Evolutionary conservation across 1,140 invertebrate genomes (phyloP), one percentile per base, ranked within the genome.

Genomic region (Xylocopa sonorina): DNA sequence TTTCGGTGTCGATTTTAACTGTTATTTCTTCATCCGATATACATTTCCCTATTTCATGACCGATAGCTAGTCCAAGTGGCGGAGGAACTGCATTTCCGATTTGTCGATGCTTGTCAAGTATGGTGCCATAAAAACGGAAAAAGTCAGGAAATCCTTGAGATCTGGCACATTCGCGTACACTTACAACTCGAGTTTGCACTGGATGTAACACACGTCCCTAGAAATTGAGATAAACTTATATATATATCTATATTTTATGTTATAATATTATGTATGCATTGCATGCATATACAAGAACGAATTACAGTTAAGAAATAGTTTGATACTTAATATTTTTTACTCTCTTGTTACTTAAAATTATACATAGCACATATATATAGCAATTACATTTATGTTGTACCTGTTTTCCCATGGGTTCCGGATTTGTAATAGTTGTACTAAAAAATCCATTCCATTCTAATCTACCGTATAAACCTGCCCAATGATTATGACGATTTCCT

Each of bases 361-460:
- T n/a, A n/a, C n/a, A n/a, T n/a, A n/a, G n/a, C n/a, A n/a, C n/a
- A n/a, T n/a, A n/a, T n/a, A n/a, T n/a, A n/a, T n/a, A n/a, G n/a
- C n/a, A n/a, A n/a, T n/a, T n/a, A n/a, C n/a, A n/a, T n/a, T n/a
- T n/a, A n/a, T n/a, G n/a, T n/a, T n/a, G n/a, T 83, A 89, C 97
- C 93, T 98, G 97, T 94, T 98, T 98, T 69, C 97, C 97, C 96
- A 98, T 98, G 12, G 97, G 97, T 89, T 98, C 97, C 53, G 97
- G 97, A 93, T 98, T 97, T n/a, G 97, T 98, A 66, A 96, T 94
- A 10, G 97, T 98, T 3, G 97, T 98, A 73, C 94, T 95, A 90
- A 98, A 98, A 93, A 96, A 97, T 18, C 97, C 97, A 88, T 97
- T 95, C 97, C 97, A 98, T 74, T 96, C 95, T 2, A 98, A 88